Percentiles rank a stretch among this genome's conserved stretches.
Evolutionary conservation across 2,888 invertebrate species (phyloP).

Genomic region (Scaptodrosophila latifasciaeformis): DNA sequence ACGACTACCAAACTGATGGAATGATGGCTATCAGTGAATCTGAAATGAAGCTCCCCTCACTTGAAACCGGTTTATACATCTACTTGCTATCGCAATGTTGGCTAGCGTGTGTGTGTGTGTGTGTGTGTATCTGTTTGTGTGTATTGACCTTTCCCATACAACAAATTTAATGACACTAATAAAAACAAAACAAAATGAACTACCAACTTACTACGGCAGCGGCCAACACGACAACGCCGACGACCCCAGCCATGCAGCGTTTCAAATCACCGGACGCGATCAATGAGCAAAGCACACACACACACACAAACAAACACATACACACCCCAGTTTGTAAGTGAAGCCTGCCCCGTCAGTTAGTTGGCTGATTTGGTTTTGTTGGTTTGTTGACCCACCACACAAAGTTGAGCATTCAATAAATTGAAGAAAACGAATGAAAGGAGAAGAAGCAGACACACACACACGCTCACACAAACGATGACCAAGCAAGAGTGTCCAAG

Average conservation of each 20-base stretch:
- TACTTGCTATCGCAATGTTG: constrained; percentile 1
- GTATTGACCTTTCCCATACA: constrained; percentile 50
- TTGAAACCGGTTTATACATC: too few species aligned
- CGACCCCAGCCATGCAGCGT: constrained; percentile 12
- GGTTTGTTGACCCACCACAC: constrained; percentile 62
- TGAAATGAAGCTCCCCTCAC: too few species aligned
- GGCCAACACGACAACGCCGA: constrained; percentile 10
- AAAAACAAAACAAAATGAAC: constrained; percentile 45
- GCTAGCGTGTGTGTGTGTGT: background rate
- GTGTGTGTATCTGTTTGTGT: constrained; percentile 19
- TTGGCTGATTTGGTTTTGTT: too few species aligned
- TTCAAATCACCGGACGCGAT: constrained; percentile 55
- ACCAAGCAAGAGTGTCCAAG: constrained; percentile 37
- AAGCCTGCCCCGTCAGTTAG: constrained; percentile 6
- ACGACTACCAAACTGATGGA: background rate
- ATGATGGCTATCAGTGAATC: constrained; percentile 11
- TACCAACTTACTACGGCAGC: constrained; percentile 6
- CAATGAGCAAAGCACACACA: constrained; percentile 34
- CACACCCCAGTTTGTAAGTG: background rate
- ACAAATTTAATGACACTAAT: constrained; percentile 50
- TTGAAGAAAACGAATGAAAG: constrained; percentile 52
- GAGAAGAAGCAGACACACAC: constrained; percentile 38
- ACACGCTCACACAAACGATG: constrained; percentile 22
- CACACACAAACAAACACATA: constrained; percentile 18
- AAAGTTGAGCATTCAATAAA: constrained; percentile 52